phyloP scores from a whole-genome alignment of 2,113 vertebrate species.

The Engraulis encrasicolus region DNA sequence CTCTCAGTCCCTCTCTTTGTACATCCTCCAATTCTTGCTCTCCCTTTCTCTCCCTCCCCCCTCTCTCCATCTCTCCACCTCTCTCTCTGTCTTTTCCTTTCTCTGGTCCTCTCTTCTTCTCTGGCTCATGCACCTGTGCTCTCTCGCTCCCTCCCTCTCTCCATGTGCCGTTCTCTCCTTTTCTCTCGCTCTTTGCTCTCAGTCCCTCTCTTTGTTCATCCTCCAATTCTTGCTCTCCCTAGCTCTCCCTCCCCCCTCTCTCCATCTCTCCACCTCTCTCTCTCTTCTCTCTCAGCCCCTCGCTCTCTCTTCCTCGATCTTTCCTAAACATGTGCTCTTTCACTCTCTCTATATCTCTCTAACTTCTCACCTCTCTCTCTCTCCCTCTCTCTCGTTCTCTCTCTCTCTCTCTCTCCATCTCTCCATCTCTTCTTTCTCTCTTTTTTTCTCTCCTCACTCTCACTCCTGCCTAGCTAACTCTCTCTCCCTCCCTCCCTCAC shows the following conservation, averaged over 20 bases:
- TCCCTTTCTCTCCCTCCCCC: too few species aligned
- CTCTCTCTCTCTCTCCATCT: not conserved
- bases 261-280: not conserved
- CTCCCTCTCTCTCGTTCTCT: not conserved
- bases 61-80: not conserved
- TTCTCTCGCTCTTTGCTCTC: too few species aligned
- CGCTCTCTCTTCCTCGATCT: not conserved
- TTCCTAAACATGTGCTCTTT: not conserved
- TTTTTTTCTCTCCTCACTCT: not conserved
- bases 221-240: too few species aligned
- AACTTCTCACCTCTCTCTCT: not conserved
- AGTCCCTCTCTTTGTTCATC: not conserved
- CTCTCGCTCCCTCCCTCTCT: conserved; percentile 13
- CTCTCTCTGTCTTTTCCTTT: not conserved
- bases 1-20: not conserved
- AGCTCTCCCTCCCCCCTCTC: not conserved
- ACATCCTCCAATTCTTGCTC: not conserved
- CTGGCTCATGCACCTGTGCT: too few species aligned
- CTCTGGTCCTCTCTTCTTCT: not conserved
- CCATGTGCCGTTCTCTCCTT: not conserved
- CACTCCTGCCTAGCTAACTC: too few species aligned
- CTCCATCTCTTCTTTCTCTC: not conserved
- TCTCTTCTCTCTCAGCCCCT: not conserved
- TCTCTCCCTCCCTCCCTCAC: not conserved
- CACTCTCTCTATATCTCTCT: conserved; percentile 2